These are phyloP conservation scores for Nothocercus julius DNA, from an alignment of 2,113 vertebrate genomes.

Conservation along the genomic window DNA sequence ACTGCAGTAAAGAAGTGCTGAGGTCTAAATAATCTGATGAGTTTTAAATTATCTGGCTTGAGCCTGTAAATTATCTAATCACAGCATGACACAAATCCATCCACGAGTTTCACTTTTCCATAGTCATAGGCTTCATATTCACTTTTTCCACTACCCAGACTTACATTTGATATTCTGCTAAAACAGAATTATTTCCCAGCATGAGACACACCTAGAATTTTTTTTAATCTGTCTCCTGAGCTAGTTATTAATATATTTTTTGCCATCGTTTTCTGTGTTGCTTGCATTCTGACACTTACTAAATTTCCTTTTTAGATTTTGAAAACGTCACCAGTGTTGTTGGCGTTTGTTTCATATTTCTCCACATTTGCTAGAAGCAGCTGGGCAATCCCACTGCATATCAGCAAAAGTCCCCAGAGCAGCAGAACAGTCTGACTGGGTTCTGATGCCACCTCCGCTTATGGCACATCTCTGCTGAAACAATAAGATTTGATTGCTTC, in stretches of 20 bases:
- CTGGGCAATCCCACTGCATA: constrained; percentile 2
- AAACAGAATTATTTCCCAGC: neutral
- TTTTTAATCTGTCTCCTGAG: neutral
- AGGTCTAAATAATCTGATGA: neutral
- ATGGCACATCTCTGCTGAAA: constrained; percentile 40
- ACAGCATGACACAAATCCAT: neutral
- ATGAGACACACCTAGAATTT: neutral
- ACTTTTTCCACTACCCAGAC: neutral
- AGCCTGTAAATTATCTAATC: neutral
- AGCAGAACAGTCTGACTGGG: constrained; percentile 9
- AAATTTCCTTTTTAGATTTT: neutral
- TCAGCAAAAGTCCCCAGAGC: constrained; percentile 30
- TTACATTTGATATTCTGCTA: neutral
- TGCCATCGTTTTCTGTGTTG: neutral
- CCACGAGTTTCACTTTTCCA: neutral
- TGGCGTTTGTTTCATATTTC: neutral
- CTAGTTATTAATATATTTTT: neutral
- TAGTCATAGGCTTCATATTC: neutral
- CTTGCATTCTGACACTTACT: neutral
- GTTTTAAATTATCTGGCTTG: neutral
- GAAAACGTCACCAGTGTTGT: neutral
- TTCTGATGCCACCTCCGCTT: constrained; percentile 6
- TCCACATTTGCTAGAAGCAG: neutral
- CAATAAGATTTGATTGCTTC: constrained; percentile 45
- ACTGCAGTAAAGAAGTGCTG: neutral